Conservation (phyloP, 2,113 vertebrate species). For the Varanus salvator region DNA sequence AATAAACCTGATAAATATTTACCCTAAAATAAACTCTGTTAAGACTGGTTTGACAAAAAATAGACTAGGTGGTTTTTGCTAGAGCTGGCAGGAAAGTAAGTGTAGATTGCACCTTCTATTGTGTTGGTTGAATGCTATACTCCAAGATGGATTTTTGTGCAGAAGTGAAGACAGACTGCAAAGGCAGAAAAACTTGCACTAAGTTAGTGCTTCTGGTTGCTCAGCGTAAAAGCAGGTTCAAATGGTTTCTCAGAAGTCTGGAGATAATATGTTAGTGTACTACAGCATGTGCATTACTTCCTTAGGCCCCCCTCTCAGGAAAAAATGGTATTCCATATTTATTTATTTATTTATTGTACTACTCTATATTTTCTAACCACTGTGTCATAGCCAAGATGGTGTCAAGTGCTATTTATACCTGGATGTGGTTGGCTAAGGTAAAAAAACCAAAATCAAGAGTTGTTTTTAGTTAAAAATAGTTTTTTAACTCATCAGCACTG, state of each 20-base stretch:
- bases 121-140: background rate
- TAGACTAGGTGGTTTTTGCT: slow-evolving; percentile 41
- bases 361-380: background rate
- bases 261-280: background rate
- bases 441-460: background rate
- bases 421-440: background rate
- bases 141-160: background rate
- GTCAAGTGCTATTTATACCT: background rate
- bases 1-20: slow-evolving; percentile 46
- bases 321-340: background rate
- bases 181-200: background rate
- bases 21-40: slow-evolving; percentile 42
- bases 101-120: background rate
- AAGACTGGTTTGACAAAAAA: slow-evolving; percentile 35
- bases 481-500: no score
- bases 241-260: background rate
- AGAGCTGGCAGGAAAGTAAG: background rate
- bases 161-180: background rate
- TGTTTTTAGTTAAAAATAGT: background rate
- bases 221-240: background rate
- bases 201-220: background rate
- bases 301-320: background rate
- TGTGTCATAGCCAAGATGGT: background rate
- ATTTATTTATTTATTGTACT: background rate
- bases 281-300: background rate